Evolutionary conservation across 2,113 vertebrate species (phyloP).

Genomic region (Spea bombifrons): DNA sequence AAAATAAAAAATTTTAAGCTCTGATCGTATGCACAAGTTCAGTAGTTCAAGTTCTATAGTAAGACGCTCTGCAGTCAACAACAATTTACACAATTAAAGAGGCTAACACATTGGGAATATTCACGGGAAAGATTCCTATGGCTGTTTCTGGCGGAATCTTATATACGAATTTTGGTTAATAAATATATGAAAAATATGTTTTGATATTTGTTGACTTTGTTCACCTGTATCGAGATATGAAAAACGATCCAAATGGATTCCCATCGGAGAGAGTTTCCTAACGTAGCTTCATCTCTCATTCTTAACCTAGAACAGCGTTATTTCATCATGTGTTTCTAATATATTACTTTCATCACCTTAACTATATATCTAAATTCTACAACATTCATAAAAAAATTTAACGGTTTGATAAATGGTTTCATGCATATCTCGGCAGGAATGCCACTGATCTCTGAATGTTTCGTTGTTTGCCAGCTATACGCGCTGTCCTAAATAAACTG

Average conservation of each 20-base stretch:
- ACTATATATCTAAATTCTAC: background rate
- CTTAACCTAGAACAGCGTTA: slow-evolving; percentile 13
- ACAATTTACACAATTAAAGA: slow-evolving; percentile 25
- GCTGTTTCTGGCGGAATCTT: background rate
- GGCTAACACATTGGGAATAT: slow-evolving; percentile 13
- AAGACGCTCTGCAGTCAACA: background rate
- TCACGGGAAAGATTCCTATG: background rate
- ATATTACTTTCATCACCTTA: slow-evolving; percentile 6
- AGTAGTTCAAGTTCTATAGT: slow-evolving; percentile 15
- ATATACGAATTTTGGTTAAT: background rate
- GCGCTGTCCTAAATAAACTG: background rate
- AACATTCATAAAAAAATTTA: slow-evolving; percentile 12
- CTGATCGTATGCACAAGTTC: slow-evolving; percentile 10
- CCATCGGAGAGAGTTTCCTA: slow-evolving; percentile 3
- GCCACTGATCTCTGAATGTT: background rate
- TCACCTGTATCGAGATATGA: slow-evolving; percentile 27
- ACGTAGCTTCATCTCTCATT: background rate
- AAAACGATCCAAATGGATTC: slow-evolving; percentile 12
- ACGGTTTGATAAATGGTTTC: slow-evolving; percentile 14
- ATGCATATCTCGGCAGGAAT: slow-evolving; percentile 4
- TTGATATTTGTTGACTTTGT: slow-evolving; percentile 7
- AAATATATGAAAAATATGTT: slow-evolving; percentile 23
- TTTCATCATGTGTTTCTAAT: slow-evolving; percentile 29
- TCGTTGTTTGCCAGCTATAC: background rate
- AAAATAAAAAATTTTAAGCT: background rate